These are phyloP conservation scores for Cuculus canorus DNA, from an alignment of 2,797 vertebrate genomes.

Conservation along the genomic window DNA sequence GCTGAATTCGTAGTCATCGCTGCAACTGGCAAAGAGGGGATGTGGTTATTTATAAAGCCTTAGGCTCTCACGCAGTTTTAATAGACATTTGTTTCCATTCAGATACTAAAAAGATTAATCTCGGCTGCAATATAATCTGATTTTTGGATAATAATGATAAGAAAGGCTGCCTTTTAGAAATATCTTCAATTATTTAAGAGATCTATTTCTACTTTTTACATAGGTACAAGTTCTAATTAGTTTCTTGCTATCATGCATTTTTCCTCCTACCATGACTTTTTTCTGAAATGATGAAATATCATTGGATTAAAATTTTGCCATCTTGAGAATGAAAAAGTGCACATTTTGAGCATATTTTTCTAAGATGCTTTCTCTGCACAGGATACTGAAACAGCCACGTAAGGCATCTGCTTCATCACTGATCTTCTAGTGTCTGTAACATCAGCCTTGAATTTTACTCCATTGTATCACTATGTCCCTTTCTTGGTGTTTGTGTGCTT, in stretches of 20 bases:
- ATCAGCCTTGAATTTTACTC: not conserved
- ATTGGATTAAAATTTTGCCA: not conserved
- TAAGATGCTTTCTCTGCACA: not conserved
- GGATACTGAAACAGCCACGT: not conserved
- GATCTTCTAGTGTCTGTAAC: not conserved
- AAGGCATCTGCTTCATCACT: not conserved
- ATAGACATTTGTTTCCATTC: not conserved
- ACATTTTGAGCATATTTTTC: not conserved
- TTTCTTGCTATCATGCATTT: not conserved
- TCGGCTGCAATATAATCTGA: constrained; percentile 9
- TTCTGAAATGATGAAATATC: not conserved
- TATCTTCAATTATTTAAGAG: not conserved
- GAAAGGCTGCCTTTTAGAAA: constrained; percentile 5
- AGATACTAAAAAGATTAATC: constrained; percentile 48
- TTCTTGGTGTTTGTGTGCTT: not conserved
- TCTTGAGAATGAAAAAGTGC: not conserved
- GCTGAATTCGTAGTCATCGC: not conserved
- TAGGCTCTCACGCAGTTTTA: constrained; percentile 14
- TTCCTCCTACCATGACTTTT: not conserved
- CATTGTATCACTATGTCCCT: not conserved
- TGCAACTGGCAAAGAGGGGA: not conserved
- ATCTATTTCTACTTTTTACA: not conserved
- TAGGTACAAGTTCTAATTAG: not conserved
- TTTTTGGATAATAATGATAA: not conserved
- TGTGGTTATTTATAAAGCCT: constrained; percentile 53